A percentile compares a stretch with the other conserved stretches of the same genome.
These are phyloP conservation scores for Drosophila demipolita DNA, from an alignment of 2,888 invertebrate species.

Conservation along the genomic window DNA sequence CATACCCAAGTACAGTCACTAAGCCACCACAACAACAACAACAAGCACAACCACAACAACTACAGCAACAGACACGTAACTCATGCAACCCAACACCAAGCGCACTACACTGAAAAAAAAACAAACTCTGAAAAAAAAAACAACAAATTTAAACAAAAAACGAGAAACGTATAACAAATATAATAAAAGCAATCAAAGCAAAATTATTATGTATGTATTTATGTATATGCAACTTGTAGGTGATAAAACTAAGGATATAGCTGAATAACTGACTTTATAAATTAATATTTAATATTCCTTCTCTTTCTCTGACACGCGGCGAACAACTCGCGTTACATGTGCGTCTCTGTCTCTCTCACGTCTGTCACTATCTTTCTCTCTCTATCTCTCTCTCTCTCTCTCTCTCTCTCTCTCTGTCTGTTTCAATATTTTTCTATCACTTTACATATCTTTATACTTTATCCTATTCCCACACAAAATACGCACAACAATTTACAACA, in stretches of 20 bases:
- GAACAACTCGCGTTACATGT: constrained; percentile 60
- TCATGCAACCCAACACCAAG: constrained; percentile 45
- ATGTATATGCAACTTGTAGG: constrained; percentile 55
- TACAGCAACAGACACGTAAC: constrained; percentile 40
- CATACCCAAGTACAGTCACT: constrained; percentile 36
- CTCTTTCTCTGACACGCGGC: constrained; percentile 67
- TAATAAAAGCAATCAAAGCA: constrained; percentile 45
- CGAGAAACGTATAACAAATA: constrained; percentile 17
- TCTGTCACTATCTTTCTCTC: constrained; percentile 15
- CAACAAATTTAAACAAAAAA: constrained; percentile 34
- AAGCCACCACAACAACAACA: constrained; percentile 30
- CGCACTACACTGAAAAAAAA: constrained; percentile 50
- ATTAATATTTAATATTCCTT: constrained; percentile 70
- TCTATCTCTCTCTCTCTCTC: constrained; percentile 9
- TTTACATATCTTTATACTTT: constrained; percentile 1
- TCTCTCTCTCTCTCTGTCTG: background rate
- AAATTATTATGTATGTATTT: constrained; percentile 60
- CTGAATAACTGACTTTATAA: constrained; percentile 48
- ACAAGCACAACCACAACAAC: constrained; percentile 8
- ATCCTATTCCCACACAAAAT: constrained; percentile 17
- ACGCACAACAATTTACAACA: constrained; percentile 20
- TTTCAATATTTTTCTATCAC: constrained; percentile 6
- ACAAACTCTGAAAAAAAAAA: constrained; percentile 15
- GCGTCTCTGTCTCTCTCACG: constrained; percentile 42
- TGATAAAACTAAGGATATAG: constrained; percentile 54